These are phyloP conservation scores for Magallana angulata DNA, from an alignment of 1,140 invertebrate species.

Conservation along the genomic window DNA sequence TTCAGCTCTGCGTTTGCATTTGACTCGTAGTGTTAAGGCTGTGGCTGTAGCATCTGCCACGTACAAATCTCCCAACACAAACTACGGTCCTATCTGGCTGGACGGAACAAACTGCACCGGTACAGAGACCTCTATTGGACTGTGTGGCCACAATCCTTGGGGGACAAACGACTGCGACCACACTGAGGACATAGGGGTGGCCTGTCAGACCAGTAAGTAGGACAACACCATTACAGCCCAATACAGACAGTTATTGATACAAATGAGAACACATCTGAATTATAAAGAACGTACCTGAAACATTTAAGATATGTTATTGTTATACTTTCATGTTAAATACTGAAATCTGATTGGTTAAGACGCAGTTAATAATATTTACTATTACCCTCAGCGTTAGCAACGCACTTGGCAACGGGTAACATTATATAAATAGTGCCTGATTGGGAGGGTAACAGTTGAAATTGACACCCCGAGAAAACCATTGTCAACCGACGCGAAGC, in stretches of 20 bases:
- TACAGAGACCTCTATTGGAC: constrained; percentile 84
- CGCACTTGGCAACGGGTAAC: too few relatives aligned
- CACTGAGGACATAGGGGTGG: constrained; percentile 87
- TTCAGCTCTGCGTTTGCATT: neutral
- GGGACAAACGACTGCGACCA: constrained; percentile 85
- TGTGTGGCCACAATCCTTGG: constrained; percentile 86
- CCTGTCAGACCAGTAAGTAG: constrained; percentile 78
- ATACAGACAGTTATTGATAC: neutral
- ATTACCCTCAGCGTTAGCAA: too few relatives aligned
- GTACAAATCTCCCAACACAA: constrained; percentile 36
- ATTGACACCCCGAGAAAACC: too few relatives aligned
- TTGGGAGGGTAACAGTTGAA: too few relatives aligned
- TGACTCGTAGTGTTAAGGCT: constrained; percentile 54
- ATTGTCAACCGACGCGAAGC: too few relatives aligned
- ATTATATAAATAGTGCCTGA: too few relatives aligned
- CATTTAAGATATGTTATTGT: too few relatives aligned
- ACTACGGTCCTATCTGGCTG: constrained; percentile 86
- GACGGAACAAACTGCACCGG: constrained; percentile 86
- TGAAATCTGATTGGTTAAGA: too few relatives aligned
- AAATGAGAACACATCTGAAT: neutral
- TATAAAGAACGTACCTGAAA: neutral
- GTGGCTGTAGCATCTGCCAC: constrained; percentile 29
- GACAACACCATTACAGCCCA: neutral
- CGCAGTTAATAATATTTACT: too few relatives aligned
- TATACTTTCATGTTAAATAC: too few relatives aligned